Base-by-base conservation (phyloP, 1,140 invertebrate genomes). In the Heliconius himera region DNA sequence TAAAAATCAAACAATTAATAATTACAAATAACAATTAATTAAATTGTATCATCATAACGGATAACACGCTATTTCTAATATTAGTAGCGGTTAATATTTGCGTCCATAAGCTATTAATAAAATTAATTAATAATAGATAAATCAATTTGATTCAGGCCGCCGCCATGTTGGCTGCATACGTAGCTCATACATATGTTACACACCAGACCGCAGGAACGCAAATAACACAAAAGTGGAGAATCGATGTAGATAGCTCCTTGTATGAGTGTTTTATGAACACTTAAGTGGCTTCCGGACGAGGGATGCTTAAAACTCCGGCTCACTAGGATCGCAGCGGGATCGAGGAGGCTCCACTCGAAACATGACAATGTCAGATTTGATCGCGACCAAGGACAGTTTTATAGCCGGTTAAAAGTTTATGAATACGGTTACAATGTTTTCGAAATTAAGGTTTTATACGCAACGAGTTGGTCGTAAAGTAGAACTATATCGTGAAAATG, bases 181-280 rank as follows among this genome's bases (percentile, higher is more conserved):
- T 54, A 75, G 36, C 11, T n/a, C 26, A 22, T 56, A 16, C 3
- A 4, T 46, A 46, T 46, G 41, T 46, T 4, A 11, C 41, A 46
- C 13, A 78, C 60, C 49, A 74, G 49, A 76, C 77, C 77, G 38
- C 78, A 81, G 51, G 66, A 80, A 83, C 81, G 73, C 83, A 85
- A 81, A 82, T 81, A 83, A 82, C 86, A 89, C 87, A 89, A 89
- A 87, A 87, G 87, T 84, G 86, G 81, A 83, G 80, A 86, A 88
- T 80, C 84, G 80, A 89, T 89, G 87, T 90, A 86, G 85, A 91
- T 84, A 88, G 86, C 87, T 86, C 82, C 87, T 89, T 81, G 87
- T 89, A 89, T 87, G 90, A 93, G 93, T 93, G 90, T 91, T 94
- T 93, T 93, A 93, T 91, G 90, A 93, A 88, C 91, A 91, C 93